Percentiles rank a stretch among this genome's conserved stretches.
These are phyloP conservation scores for Gopherus flavomarginatus DNA, from an alignment of 2,113 vertebrate species.

Conservation along the genomic window DNA sequence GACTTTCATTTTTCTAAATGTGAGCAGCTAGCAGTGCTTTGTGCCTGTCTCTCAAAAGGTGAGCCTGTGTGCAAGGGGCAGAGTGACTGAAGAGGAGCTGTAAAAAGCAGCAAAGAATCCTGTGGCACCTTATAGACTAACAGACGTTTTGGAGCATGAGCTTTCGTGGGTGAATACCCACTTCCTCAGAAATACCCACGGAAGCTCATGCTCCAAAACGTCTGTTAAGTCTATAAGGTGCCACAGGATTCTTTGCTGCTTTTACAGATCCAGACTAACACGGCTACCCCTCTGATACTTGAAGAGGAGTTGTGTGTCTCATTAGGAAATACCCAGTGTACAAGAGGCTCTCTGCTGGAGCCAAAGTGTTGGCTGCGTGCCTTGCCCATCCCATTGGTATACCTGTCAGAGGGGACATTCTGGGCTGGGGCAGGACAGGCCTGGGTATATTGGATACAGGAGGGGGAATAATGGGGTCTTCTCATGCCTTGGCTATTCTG, in stretches of 20 bases:
- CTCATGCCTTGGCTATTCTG: not conserved
- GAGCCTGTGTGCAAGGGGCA: not conserved
- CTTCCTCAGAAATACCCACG: too few relatives aligned
- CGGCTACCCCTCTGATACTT: not conserved
- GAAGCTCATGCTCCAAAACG: too few relatives aligned
- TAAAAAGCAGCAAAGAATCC: too few relatives aligned
- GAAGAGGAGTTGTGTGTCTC: not conserved
- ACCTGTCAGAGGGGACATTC: not conserved
- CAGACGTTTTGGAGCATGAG: too few relatives aligned
- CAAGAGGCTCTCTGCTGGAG: not conserved
- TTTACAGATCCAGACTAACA: too few relatives aligned
- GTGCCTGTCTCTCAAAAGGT: not conserved
- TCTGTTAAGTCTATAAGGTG: too few relatives aligned
- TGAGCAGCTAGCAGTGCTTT: not conserved
- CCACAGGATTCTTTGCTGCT: too few relatives aligned
- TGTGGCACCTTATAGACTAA: too few relatives aligned
- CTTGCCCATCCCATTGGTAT: not conserved
- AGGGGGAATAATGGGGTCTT: not conserved
- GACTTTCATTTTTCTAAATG: conserved; percentile 1
- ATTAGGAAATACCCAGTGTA: not conserved
- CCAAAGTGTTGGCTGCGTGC: not conserved
- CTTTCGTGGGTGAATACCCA: too few relatives aligned
- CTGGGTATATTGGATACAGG: accelerated
- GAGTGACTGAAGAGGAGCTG: not conserved
- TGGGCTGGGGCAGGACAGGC: not conserved